Evolutionary conservation across 2,113 vertebrate genomes (phyloP), one percentile per base, ranked within the genome.

Genomic region (Leucopternis melanops): DNA sequence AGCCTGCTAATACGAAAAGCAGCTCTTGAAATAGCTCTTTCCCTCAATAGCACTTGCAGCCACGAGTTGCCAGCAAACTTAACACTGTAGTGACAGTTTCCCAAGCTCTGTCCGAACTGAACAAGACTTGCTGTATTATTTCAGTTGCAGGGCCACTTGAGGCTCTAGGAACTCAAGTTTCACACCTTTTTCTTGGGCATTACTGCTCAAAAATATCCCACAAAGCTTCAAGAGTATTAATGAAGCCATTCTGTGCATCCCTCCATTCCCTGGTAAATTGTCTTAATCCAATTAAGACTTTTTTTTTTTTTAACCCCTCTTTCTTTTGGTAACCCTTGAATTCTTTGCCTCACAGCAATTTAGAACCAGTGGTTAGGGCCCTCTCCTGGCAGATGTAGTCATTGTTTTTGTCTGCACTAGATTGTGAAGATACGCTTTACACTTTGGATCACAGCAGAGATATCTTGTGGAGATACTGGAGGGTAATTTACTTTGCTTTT

Each of bases 11-110:
- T 20, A 62, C 0, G 0, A 72, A 58, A 75, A 82, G 44, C 78
- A 77, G 89, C 10, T 84, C 88, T 26, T 52, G 65, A 84, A 94
- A 92, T 69, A 94, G 86, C 81, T 84, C 84, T 65, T 78, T 89
- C 70, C 89, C 84, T 74, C 77, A 40, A 13, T 32, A 81, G 36
- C 0, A 2, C 88, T 62, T 62, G 67, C 72, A 80, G 71, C 72
- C 77, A 91, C 2, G 4, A 95, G 63, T 21, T 79, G 86, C 77
- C 70, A 81, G 73, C 59, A 58, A 94, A 65, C 47, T 75, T 75
- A 59, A 79, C 5, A 0, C 87, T 54, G 67, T 13, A 23, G 63
- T 8, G 65, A 81, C 80, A 55, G 34, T 29, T 74, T 40, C 52
- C 65, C 61, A 6, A 70, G 70, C 77, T 63, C 62, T 27, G 19